Percentiles rank a stretch among this genome's conserved stretches.
phyloP scores from a whole-genome alignment of 2,113 vertebrate genomes.

The Gymnobelideus leadbeateri region DNA sequence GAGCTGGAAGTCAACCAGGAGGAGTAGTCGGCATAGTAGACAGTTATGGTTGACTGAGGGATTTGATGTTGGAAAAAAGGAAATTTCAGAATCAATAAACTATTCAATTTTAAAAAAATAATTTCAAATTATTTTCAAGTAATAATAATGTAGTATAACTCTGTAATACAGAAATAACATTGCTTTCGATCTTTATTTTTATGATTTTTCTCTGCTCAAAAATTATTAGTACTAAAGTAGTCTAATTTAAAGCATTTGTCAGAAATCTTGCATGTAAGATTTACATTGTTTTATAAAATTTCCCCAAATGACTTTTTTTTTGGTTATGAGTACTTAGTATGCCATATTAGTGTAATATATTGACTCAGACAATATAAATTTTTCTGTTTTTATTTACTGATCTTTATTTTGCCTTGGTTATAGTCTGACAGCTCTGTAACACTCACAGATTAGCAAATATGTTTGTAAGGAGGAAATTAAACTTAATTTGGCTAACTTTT shows the following conservation, averaged over 20 bases:
- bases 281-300: constrained; percentile 67
- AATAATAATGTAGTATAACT: constrained; percentile 16
- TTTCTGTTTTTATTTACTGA: constrained; percentile 68
- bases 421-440: constrained; percentile 41
- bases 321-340: constrained; percentile 58
- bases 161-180: constrained; percentile 17
- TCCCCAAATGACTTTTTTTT: not conserved
- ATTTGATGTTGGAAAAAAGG: not conserved
- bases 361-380: constrained; percentile 65
- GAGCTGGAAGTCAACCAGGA: not conserved
- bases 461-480: constrained; percentile 49
- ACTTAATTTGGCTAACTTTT: constrained; percentile 44
- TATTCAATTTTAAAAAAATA: constrained; percentile 41
- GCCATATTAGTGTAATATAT: constrained; percentile 62
- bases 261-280: constrained; percentile 46
- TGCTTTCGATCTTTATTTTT: constrained; percentile 31
- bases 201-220: not conserved
- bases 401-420: constrained; percentile 56
- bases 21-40: not conserved
- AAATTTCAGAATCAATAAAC: constrained; percentile 20
- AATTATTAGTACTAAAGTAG: constrained; percentile 41
- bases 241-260: constrained; percentile 58
- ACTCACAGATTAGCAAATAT: constrained; percentile 40
- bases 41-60: not conserved
- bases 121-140: constrained; percentile 46